Evolutionary conservation across 2,888 invertebrate genomes (phyloP), one percentile per base, ranked within the genome.

Genomic region (Catocala nupta): DNA sequence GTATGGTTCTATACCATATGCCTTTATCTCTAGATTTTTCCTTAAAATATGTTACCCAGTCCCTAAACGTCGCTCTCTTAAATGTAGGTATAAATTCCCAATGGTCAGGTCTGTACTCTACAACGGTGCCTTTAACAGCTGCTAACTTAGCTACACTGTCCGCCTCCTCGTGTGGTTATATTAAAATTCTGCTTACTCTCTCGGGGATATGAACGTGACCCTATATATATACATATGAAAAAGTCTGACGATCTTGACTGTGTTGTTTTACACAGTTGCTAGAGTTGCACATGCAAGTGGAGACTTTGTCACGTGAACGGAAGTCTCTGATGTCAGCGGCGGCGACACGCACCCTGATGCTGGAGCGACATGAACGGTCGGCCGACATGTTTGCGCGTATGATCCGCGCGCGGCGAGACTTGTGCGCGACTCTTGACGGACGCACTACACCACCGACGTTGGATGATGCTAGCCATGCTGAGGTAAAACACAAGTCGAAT

Each of bases 311-410:
- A 0, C 89, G 89, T 2, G 93, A 93, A 75, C 90, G 92, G 1
- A 77, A 87, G 0, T 86, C 90, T 5, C 72, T 94, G 70, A 85
- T 90, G 55, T 82, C 86, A 1, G 90, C 90, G 0, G 92, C 92
- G 0, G 92, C 92, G n/a, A 89, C 92, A 0, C 87, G 91, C 3
- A 89, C 92, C 1, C 86, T 94, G 1, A 91, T 93, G 93, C 71
- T 94, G 67, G 93, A 94, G 83, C 82, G 93, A 0, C 90, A 93
- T 71, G 93, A 94, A 73, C 89, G 91, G 2, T 86, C 91, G 1
- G 91, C 90, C 0, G 90, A 91, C 5, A 74, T 91, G 50, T 93
- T 93, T 66, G 86, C 90, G 0, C 77, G 82, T 4, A 85, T 89
- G 73, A 83, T 88, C 1, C 84, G 90, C 44, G 86, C 89, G 0